These are phyloP conservation scores for Chironomus riparius DNA, from an alignment of 2,888 invertebrate genomes.

Conservation along the genomic window DNA sequence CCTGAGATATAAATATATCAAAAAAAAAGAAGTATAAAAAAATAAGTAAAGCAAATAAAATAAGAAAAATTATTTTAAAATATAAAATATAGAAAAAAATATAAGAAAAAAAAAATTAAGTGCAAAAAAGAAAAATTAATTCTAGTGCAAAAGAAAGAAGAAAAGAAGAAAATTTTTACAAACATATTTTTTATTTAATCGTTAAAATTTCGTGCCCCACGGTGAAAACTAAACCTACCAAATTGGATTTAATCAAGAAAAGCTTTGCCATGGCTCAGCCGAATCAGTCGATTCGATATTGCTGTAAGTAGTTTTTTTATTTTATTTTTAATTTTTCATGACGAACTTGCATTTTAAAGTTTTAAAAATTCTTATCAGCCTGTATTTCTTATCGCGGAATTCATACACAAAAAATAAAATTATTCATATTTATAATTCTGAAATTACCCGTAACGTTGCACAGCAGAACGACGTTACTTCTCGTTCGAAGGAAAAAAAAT, in stretches of 20 bases:
- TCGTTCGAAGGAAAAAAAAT: not conserved
- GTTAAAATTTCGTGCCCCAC: not conserved
- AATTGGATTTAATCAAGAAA: conserved; percentile 28
- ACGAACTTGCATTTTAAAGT: not conserved
- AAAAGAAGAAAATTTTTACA: not conserved
- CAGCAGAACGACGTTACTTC: not conserved
- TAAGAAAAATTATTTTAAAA: not conserved
- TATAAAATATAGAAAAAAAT: not conserved
- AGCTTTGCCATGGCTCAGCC: conserved; percentile 33
- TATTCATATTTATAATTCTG: not conserved
- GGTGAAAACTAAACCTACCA: conserved; percentile 15
- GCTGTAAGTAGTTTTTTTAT: conserved; percentile 42
- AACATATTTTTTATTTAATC: conserved; percentile 5
- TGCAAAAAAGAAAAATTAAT: not conserved
- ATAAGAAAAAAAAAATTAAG: not conserved
- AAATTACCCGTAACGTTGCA: conserved; percentile 26
- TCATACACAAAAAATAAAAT: not conserved
- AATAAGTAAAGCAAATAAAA: not conserved
- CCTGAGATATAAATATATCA: not conserved
- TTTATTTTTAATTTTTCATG: not conserved
- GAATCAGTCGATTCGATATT: conserved; percentile 43
- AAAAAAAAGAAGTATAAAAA: not conserved
- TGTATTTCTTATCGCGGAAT: conserved; percentile 8
- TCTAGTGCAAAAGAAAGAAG: not conserved
- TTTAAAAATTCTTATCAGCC: conserved; percentile 24